Base-by-base conservation (phyloP, 2,113 vertebrate species). In the Sebastes fasciatus region DNA sequence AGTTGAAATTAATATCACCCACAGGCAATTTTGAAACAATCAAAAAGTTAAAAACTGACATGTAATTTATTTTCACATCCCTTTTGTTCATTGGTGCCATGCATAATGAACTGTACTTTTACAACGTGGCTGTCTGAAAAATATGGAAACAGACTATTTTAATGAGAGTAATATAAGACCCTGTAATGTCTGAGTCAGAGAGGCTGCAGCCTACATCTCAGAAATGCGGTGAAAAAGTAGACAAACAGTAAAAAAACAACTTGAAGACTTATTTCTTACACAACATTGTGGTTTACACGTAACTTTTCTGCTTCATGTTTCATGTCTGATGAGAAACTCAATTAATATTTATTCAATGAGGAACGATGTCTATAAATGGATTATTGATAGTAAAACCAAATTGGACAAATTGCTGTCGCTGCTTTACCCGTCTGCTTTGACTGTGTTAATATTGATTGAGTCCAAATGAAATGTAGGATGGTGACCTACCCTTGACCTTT, bases 371-470 rank as follows among this genome's bases (percentile, higher is more conserved):
- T 64, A 79, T 72, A 77, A 84, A 91, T 85, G n/a, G 62, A 84
- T 77, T 65, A 63, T 74, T 72, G 40, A 48, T 71, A 13, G 19
- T 52, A 23, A 88, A 73, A 69, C 26, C 1, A 62, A 73, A 74
- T 8, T 4, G 68, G 76, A 86, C 68, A 84, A 82, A 55, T 80
- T 64, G 43, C 48, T 60, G 5, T 70, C 10, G 4, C 26, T 60
- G 55, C 45, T 68, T 77, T 70, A 26, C 45, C 71, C 66, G 12
- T 85, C 72, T 83, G 62, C 34, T 61, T 80, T 21, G 17, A n/a
- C 45, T 64, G 9, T 62, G 68, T 86, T 82, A 77, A 55, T 84
- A 89, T 91, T 85, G 89, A 91, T 85, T 85, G 63, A 54, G 69
- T 74, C 0, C 48, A 82, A 86, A 85, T 76, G 26, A 92, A 90